phyloP scores from a whole-genome alignment of 2,888 invertebrate genomes.

The Clunio marinus region DNA sequence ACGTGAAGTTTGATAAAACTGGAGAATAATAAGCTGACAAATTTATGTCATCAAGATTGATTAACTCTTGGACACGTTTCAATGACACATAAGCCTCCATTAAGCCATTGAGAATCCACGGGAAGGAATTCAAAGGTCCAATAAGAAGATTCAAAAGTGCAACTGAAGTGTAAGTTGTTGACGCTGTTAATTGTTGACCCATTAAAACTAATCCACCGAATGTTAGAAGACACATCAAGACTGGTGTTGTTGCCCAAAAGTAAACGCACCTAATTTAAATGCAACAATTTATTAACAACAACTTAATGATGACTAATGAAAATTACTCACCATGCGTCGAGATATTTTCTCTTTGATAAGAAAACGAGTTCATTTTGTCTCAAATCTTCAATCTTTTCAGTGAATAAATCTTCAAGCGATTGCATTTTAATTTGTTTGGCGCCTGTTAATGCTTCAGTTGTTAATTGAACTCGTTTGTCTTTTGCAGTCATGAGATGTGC shows the following conservation, averaged over 20 bases:
- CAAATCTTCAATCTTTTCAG: constrained; percentile 61
- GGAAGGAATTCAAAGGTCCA: constrained; percentile 92
- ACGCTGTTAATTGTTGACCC: constrained; percentile 75
- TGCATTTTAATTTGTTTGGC: constrained; percentile 88
- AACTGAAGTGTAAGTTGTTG: constrained; percentile 90
- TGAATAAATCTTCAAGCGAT: constrained; percentile 90
- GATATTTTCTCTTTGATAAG: constrained; percentile 81
- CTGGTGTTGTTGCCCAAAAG: constrained; percentile 97
- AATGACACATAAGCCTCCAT: constrained; percentile 95
- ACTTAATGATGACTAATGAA: neutral
- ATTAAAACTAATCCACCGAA: constrained; percentile 74
- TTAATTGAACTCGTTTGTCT: constrained; percentile 80
- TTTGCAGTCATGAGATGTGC: constrained; percentile 85
- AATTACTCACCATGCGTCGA: constrained; percentile 69
- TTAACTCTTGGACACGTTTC: constrained; percentile 75
- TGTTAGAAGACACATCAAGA: constrained; percentile 79
- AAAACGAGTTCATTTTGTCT: constrained; percentile 70
- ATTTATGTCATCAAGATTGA: constrained; percentile 61
- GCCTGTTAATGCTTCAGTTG: constrained; percentile 81
- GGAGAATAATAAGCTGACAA: constrained; percentile 49
- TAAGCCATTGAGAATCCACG: constrained; percentile 96
- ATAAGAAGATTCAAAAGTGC: constrained; percentile 95
- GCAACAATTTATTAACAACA: neutral
- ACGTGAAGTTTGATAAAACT: constrained; percentile 40
- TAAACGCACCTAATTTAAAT: constrained; percentile 68